Percentiles rank a stretch among this genome's conserved stretches.
These are phyloP conservation scores for Epinephelus moara DNA, from an alignment of 2,113 vertebrate genomes.

Conservation along the genomic window DNA sequence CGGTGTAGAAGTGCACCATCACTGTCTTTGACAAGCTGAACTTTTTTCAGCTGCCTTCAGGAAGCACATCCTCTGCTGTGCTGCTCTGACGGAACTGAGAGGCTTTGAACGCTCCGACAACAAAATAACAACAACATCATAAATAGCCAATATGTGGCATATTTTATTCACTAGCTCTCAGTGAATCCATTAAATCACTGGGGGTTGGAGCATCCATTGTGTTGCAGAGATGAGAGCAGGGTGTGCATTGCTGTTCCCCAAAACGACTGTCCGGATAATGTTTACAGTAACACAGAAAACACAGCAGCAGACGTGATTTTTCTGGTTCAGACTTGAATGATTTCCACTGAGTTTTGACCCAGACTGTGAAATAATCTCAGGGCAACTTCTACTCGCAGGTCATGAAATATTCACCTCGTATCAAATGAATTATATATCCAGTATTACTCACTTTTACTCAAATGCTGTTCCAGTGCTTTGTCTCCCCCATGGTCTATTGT, in stretches of 20 bases:
- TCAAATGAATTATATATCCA: constrained; percentile 70
- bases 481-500: constrained; percentile 32
- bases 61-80: too few relatives aligned
- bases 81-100: neutral
- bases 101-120: constrained; percentile 9
- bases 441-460: constrained; percentile 60
- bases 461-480: constrained; percentile 32
- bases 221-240: neutral
- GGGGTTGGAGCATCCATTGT: neutral
- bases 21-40: too few relatives aligned
- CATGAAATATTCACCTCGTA: constrained; percentile 73
- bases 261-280: constrained; percentile 17
- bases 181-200: constrained; percentile 9
- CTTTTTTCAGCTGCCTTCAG: too few relatives aligned
- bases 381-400: constrained; percentile 46
- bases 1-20: too few relatives aligned
- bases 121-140: constrained; percentile 44
- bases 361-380: constrained; percentile 69
- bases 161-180: constrained; percentile 46
- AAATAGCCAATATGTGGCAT: constrained; percentile 42
- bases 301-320: constrained; percentile 35
- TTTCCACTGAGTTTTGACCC: constrained; percentile 73
- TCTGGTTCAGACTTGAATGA: constrained; percentile 47
- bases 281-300: constrained; percentile 43
- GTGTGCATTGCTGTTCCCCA: neutral